Base-by-base conservation (phyloP, 2,888 invertebrate genomes). In the Eubasilissa splendida region DNA sequence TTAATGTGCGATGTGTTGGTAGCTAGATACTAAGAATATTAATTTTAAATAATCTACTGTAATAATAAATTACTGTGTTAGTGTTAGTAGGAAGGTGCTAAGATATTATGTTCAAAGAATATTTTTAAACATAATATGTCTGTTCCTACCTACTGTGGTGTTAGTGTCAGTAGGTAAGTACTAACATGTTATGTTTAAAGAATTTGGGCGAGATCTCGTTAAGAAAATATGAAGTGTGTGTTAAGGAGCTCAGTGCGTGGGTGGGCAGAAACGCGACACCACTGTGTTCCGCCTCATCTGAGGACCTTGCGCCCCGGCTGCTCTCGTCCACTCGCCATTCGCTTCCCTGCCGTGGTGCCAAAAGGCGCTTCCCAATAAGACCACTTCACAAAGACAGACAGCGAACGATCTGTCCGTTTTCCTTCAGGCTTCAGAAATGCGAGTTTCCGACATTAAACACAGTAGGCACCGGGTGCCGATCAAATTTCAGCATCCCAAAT, bases 231-330 rank as follows among this genome's bases (percentile, higher is more conserved):
- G 63, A 77, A 71, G 73, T 78, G 78, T 68, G 68, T 58, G 77
- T 60, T 78, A 78, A 78, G 78, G 58, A 78, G 78, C 78, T 76
- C 50, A 31, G 52, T 9, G 14, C 79, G 31, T 77, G 76, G 76
- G 60, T 73, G 80, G 70, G 63, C 56, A 22, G 80, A 77, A 80
- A 80, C 54, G 22, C 56, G 80, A 80, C 76, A 80, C 80, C 80
- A 52, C 31, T 56, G 65, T 68, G 80, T 80, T 80, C 75, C 80
- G 80, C 66, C 77, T 77, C 80, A 74, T 77, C 77, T 77, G 59
- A 54, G 66, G 76, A 63, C 76, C 79, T 56, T 79, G 63, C 42
- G 54, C 66, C 76, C 66, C 56, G n/a, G 65, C 53, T 14, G 56
- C 76, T 12, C 53, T 2, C n/a, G 11, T 12, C 33, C 33, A 12